Conservation (phyloP, 2,797 vertebrate genomes). For the Chelon auratus region DNA sequence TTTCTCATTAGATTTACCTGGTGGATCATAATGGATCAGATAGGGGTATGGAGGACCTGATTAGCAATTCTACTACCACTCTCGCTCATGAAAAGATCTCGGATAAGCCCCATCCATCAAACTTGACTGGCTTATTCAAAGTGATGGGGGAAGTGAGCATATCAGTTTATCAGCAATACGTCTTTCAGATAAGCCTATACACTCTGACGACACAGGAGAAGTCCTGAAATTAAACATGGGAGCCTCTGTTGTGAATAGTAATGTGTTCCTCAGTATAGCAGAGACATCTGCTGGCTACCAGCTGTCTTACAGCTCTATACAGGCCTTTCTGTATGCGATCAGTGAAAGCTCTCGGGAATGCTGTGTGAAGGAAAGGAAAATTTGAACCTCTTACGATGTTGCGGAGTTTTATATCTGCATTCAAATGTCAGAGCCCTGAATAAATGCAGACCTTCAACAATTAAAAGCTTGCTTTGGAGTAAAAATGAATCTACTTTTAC, state of each 20-base stretch:
- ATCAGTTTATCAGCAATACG: conserved; percentile 62
- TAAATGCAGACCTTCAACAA: background rate
- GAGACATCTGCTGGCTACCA: conserved; percentile 79
- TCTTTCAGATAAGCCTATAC: conserved; percentile 58
- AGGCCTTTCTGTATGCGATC: background rate
- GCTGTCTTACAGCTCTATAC: conserved; percentile 47
- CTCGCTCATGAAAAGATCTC: conserved; percentile 51
- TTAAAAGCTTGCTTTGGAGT: background rate
- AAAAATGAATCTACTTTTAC: background rate
- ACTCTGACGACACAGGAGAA: conserved; percentile 23
- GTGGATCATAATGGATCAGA: conserved; percentile 66
- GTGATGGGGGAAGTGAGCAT: conserved; percentile 52
- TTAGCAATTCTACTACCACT: conserved; percentile 58
- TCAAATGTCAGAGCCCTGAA: background rate
- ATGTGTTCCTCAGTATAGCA: conserved; percentile 55
- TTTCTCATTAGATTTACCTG: conserved; percentile 50
- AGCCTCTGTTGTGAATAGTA: conserved; percentile 4
- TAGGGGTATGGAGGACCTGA: conserved; percentile 51
- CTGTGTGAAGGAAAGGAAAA: background rate
- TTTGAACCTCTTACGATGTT: background rate
- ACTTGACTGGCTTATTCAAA: conserved; percentile 61
- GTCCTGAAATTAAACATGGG: conserved; percentile 33
- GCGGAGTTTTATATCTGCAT: background rate
- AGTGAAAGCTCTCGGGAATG: too few species aligned
- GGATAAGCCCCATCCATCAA: conserved; percentile 76